Evolutionary conservation across 1,140 invertebrate genomes (phyloP), one percentile per base, ranked within the genome.

Genomic region (Schlechtendalia chinensis): DNA sequence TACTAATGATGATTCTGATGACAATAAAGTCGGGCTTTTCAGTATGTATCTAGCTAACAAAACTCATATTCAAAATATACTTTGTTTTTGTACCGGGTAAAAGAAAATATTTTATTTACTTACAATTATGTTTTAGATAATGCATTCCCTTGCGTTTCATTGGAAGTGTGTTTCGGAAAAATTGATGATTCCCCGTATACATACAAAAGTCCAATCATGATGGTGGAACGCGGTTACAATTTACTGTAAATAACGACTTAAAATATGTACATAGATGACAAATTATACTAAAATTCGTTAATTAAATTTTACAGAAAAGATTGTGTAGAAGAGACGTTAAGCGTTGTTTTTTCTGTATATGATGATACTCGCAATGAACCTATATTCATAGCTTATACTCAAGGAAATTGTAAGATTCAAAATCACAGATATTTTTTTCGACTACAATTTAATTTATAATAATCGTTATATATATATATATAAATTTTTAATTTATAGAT

Each of bases 71-170:
- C n/a, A n/a, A n/a, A n/a, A n/a, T n/a, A n/a, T n/a, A n/a, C n/a
- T n/a, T n/a, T n/a, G n/a, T n/a, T n/a, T n/a, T n/a, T n/a, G n/a
- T n/a, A n/a, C n/a, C n/a, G n/a, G n/a, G n/a, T n/a, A n/a, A n/a
- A n/a, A n/a, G n/a, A n/a, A n/a, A n/a, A n/a, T n/a, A n/a, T n/a
- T n/a, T n/a, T n/a, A n/a, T n/a, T n/a, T n/a, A n/a, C n/a, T n/a
- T n/a, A n/a, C n/a, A n/a, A n/a, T n/a, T n/a, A n/a, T n/a, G n/a
- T 50, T 32, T 74, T 54, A 74, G 71, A 56, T 29, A 58, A 50
- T 19, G 11, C 4, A 1, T 32, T 32, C 29, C 71, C 71, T 47
- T n/a, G 27, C 53, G 14, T 32, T 22, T 1, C 10, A 12, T 8
- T 58, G 5, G 17, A 74, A 74, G 0, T 74, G 1, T 1, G 0